Evolutionary conservation across 2,797 vertebrate genomes (phyloP), one percentile per base, ranked within the genome.

Genomic region (Melopsittacus undulatus): DNA sequence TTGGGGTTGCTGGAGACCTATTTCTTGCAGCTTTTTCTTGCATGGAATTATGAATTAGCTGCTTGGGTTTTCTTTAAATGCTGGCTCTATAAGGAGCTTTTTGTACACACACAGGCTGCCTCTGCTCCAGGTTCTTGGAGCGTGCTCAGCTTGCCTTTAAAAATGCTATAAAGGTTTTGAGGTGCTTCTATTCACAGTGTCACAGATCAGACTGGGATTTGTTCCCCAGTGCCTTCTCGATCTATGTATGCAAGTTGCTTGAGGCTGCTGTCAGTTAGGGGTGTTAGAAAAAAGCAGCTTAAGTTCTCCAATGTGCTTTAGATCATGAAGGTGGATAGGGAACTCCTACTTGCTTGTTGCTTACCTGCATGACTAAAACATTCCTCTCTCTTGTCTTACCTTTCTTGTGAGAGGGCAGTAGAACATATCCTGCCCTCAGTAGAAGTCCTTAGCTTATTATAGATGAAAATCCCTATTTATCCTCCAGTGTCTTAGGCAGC

Each of bases 221-320:
- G 30, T 66, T 85, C 8, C 14, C 17, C 17, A 27, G 9, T 61
- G 40, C 7, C 23, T 21, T 68, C 32, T 87, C 22, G 45, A 2
- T 61, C 48, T 42, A 27, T 34, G 1, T 52, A 1, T 9, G 5
- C 43, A 3, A 46, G 30, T 61, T 91, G 13, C 63, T 73, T 66
- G 32, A 63, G 51, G 15, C 23, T 89, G 11, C 26, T 70, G 13
- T 0, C 0, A 6, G 9, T 11, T 74, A 16, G 9, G 11, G 9
- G 15, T 48, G 17, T 69, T 36, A 27, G 8, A 40, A 42, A 74
- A 67, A 68, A 56, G 29, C 26, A 78, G 13, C 49, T 30, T 2
- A 84, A 64, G 27, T 82, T 79, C 22, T 73, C 29, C 12, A 30
- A 17, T 22, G 7, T 69, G 32, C 63, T 92, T 82, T 76, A 48